Evolutionary conservation across 2,113 vertebrate genomes (phyloP).

Genomic region (Chauna torquata): DNA sequence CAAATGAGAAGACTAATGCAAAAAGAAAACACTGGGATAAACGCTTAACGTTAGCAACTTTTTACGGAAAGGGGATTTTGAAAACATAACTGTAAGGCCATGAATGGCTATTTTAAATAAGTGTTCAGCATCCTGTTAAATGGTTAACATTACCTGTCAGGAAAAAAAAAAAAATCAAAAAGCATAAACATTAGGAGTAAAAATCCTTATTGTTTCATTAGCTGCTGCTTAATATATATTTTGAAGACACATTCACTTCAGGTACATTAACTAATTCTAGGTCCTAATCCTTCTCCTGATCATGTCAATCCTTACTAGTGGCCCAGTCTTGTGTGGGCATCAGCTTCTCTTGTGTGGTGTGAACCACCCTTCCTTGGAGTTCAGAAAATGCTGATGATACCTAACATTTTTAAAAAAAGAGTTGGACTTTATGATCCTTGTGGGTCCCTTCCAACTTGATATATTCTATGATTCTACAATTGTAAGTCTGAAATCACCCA

Average conservation of each 20-base stretch:
- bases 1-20: background rate
- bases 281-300: background rate
- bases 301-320: background rate
- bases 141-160: background rate
- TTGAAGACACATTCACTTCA: background rate
- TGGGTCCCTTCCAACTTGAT: no score
- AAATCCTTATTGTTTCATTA: background rate
- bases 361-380: background rate
- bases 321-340: background rate
- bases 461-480: no score
- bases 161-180: background rate
- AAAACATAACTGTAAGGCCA: background rate
- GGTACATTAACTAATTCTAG: background rate
- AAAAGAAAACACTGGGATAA: background rate
- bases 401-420: no score
- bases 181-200: background rate
- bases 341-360: background rate
- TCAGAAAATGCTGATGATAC: background rate
- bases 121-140: background rate
- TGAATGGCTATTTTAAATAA: background rate
- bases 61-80: background rate
- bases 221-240: background rate
- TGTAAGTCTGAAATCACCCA: background rate
- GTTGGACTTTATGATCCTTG: no score
- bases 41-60: background rate